Conservation (phyloP, 92 coral and sea anemone species). For the Palythoa heliodiscus region DNA sequence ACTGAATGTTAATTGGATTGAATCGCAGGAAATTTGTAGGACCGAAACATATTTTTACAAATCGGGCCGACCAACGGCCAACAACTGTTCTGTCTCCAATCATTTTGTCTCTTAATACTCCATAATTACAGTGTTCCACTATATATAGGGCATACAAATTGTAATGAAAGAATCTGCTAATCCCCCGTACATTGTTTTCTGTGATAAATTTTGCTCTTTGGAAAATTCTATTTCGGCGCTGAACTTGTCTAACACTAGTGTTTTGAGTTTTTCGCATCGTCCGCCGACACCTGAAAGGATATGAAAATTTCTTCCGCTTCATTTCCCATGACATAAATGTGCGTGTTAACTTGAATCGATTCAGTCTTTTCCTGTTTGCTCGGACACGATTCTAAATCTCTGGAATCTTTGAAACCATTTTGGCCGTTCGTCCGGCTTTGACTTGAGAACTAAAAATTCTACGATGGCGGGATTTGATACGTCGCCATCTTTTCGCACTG, state of each 20-base stretch:
- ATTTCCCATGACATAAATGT: slow-evolving; percentile 1
- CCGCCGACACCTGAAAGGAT: neutral
- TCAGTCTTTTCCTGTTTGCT: neutral
- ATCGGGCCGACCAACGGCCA: no score
- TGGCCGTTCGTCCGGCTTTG: slow-evolving; percentile 17
- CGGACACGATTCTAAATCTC: slow-evolving; percentile 4
- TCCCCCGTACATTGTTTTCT: neutral
- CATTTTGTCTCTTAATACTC: slow-evolving; percentile 11
- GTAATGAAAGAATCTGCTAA: slow-evolving; percentile 11
- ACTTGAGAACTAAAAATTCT: neutral
- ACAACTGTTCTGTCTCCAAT: neutral
- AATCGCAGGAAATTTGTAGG: no score
- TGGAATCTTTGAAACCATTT: neutral
- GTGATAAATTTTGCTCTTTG: neutral
- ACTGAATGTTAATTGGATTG: no score
- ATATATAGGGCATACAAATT: slow-evolving; percentile 1
- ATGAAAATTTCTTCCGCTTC: slow-evolving; percentile 16
- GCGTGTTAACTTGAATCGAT: slow-evolving; percentile 18
- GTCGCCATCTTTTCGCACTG: slow-evolving; percentile 14
- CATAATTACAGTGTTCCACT: slow-evolving; percentile 8
- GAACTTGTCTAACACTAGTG: neutral
- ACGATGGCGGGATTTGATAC: slow-evolving; percentile 11
- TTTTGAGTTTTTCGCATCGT: neutral
- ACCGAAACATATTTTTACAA: no score
- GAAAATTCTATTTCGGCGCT: neutral